Evolutionary conservation across 2,888 invertebrate genomes (phyloP).

Genomic region (Chrysolina americana): DNA sequence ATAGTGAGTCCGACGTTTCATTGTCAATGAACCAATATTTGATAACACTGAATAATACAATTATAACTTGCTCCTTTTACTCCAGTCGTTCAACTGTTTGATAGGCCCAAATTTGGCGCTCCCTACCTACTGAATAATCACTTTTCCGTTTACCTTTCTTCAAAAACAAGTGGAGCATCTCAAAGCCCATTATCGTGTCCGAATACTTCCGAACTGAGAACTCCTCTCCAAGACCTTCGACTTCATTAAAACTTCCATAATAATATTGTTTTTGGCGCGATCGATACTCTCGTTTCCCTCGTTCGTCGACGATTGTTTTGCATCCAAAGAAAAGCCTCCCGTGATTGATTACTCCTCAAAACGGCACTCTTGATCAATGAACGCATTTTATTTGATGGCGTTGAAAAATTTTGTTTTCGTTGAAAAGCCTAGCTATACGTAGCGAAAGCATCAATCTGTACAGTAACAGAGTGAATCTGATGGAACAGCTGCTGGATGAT

Average conservation of each 20-base stretch:
- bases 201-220: conserved; percentile 35
- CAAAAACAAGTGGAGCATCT: conserved; percentile 34
- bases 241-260: conserved; percentile 49
- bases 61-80: background rate
- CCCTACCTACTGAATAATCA: conserved; percentile 11
- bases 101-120: conserved; percentile 9
- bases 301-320: conserved; percentile 46
- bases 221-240: conserved; percentile 36
- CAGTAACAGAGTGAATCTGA: conserved; percentile 10
- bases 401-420: conserved; percentile 51
- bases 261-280: conserved; percentile 45
- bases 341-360: conserved; percentile 48
- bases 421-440: conserved; percentile 43
- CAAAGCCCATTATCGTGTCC: conserved; percentile 35
- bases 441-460: conserved; percentile 47
- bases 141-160: conserved; percentile 21
- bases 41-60: background rate
- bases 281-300: conserved; percentile 35
- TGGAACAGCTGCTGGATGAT: background rate
- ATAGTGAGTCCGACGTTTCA: no score
- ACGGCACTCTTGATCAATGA: conserved; percentile 48
- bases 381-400: conserved; percentile 47
- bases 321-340: conserved; percentile 43
- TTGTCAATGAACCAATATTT: no score
- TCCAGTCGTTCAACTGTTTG: background rate